Base-by-base conservation (phyloP, 2,797 vertebrate genomes). In the Taeniopygia guttata region DNA sequence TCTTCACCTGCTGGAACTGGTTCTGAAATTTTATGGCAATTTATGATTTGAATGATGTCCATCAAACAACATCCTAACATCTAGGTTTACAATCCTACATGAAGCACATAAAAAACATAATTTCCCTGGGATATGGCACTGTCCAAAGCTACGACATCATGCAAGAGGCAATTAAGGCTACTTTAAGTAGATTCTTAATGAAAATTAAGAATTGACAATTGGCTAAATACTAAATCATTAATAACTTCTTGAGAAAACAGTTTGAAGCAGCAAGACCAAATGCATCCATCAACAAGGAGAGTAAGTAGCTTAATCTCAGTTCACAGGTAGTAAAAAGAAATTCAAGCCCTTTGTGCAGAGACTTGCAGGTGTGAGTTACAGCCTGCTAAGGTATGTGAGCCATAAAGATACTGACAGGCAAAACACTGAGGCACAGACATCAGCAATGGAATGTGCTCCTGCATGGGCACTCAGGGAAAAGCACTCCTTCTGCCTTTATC, bases 401-500 rank as follows among this genome's bases (percentile, higher is more conserved):
- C 81, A 77, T 77, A 87, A 89, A 89, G 94, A 80, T 84, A 51
- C 48, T 16, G 51, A 32, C 5, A 75, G 62, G 20, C 80, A 46
- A 46, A 93, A 18, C 29, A 13, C 42, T 2, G 42, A 64, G 74
- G 76, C 54, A 67, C 8, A 0, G 18, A 34, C 84, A 84, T 84
- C 84, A 89, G 91, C 94, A 52, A 12, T 15, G 89, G 94, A 94
- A 95, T 90, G 95, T 84, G 84, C 55, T 84, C 62, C 76, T 60
- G 54, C 43, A 54, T 7, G 85, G 78, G 14, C 69, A 67, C 32
- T 60, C 52, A 63, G 13, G 74, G 73, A 52, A 60, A 84, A 68
- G 62, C 66, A 80, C n/a, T 49, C 64, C 48, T 85, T 48, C 38
- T 23, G 13, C 58, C 70, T 73, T 52, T 20, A 36, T 86, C 16